These are phyloP conservation scores for Thamnophis elegans DNA, from an alignment of 2,797 vertebrate genomes.

Conservation along the genomic window DNA sequence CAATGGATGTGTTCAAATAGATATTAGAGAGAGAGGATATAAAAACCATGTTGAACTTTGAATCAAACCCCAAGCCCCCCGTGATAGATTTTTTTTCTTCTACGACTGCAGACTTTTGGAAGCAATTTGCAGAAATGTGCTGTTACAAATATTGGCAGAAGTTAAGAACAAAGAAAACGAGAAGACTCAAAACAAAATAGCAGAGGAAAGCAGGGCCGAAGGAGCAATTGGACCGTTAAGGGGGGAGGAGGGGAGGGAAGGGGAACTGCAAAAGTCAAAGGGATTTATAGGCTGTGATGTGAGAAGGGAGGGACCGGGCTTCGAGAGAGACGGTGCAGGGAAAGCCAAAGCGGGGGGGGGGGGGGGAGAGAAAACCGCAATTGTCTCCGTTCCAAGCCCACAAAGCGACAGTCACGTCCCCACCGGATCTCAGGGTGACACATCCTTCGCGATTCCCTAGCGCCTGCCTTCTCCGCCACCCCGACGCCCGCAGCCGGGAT, in stretches of 20 bases:
- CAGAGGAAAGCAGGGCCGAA: background rate
- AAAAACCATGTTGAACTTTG: conserved; percentile 37
- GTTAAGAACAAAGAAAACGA: conserved; percentile 39
- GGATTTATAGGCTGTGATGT: conserved; percentile 37
- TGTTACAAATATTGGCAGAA: conserved; percentile 36
- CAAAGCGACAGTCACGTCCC: background rate
- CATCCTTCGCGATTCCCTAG: background rate
- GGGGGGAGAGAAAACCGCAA: background rate
- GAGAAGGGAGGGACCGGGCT: background rate
- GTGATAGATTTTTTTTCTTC: conserved; percentile 26
- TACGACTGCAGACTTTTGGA: conserved; percentile 37
- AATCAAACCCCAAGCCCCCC: conserved; percentile 24
- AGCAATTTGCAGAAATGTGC: conserved; percentile 39
- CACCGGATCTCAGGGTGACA: background rate
- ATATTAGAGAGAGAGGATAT: conserved; percentile 35
- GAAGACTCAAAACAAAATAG: conserved; percentile 31
- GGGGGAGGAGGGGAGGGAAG: background rate
- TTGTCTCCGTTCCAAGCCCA: background rate
- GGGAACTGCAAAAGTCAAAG: background rate
- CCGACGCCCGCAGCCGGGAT: background rate
- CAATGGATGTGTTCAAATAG: conserved; percentile 28
- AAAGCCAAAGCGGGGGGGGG: background rate
- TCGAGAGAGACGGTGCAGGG: background rate
- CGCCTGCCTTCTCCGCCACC: background rate
- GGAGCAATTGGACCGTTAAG: conserved; percentile 2